Conservation (phyloP, 2,888 invertebrate species). For the Polyommatus icarus region DNA sequence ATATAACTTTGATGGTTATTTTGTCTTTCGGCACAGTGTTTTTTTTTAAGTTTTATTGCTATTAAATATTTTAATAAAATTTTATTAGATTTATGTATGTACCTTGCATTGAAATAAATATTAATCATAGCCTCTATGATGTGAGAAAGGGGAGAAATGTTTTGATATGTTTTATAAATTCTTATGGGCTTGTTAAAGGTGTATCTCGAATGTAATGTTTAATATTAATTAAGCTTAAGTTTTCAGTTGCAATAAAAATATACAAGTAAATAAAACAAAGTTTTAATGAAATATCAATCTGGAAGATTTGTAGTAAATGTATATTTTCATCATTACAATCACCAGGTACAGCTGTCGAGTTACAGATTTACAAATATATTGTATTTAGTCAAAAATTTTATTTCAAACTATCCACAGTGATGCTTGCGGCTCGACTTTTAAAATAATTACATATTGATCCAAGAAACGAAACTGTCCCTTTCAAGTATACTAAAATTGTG, state of each 20-base stretch:
- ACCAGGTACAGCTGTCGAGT: slow-evolving; percentile 78
- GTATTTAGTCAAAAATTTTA: slow-evolving; percentile 63
- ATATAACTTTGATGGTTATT: not conserved
- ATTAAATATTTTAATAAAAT: not conserved
- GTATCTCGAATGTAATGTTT: slow-evolving; percentile 31
- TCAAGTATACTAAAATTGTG: slow-evolving; percentile 55
- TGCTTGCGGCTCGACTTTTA: slow-evolving; percentile 51
- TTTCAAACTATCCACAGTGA: slow-evolving; percentile 55
- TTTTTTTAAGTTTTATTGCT: not conserved
- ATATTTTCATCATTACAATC: slow-evolving; percentile 78
- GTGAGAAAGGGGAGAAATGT: slow-evolving; percentile 31
- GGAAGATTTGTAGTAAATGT: slow-evolving; percentile 80
- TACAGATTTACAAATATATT: slow-evolving; percentile 70
- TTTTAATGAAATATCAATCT: slow-evolving; percentile 56
- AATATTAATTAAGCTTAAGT: slow-evolving; percentile 56
- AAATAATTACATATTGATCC: slow-evolving; percentile 55
- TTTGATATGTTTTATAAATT: slow-evolving; percentile 46
- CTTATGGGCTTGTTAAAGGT: slow-evolving; percentile 48
- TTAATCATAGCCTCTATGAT: slow-evolving; percentile 13
- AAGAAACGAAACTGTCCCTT: slow-evolving; percentile 56
- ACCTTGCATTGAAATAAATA: not conserved
- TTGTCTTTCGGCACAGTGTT: not conserved
- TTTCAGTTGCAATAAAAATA: slow-evolving; percentile 69
- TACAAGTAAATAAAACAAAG: slow-evolving; percentile 41
- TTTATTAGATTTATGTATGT: slow-evolving; percentile 9